Conservation (phyloP, 1,140 invertebrate species). For the Nymphalis io region DNA sequence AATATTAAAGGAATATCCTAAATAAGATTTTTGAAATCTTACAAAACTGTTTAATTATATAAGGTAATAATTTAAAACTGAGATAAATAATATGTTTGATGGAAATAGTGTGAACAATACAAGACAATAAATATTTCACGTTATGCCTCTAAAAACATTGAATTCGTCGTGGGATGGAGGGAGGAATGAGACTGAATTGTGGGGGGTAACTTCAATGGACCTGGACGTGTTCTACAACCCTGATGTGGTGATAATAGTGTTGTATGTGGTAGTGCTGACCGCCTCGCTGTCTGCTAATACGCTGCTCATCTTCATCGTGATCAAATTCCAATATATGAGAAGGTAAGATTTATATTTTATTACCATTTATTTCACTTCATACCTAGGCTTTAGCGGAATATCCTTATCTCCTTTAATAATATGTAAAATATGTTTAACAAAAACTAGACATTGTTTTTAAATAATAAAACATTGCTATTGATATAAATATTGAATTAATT, state of each 20-base stretch:
- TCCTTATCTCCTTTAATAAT: no score
- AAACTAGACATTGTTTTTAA: no score
- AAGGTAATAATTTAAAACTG: no score
- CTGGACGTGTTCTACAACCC: conserved; percentile 73
- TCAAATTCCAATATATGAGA: conserved; percentile 85
- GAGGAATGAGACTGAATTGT: conserved; percentile 46
- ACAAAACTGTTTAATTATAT: no score
- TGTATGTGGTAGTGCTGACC: conserved; percentile 83
- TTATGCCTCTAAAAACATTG: conserved; percentile 30
- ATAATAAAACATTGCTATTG: no score
- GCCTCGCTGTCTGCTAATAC: conserved; percentile 83
- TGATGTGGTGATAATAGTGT: conserved; percentile 79
- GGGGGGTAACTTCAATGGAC: conserved; percentile 49
- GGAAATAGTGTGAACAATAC: no score
- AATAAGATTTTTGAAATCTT: no score
- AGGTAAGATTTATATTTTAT: conserved; percentile 77
- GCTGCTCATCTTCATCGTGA: conserved; percentile 84
- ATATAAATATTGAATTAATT: no score
- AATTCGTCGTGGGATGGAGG: conserved; percentile 23
- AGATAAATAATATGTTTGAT: no score
- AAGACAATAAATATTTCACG: neutral
- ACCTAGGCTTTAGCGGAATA: no score
- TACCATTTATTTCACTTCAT: neutral
- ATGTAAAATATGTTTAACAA: no score
- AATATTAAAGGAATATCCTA: no score